phyloP scores from a whole-genome alignment of 2,888 invertebrate genomes.

The Galerucella nymphaeae region DNA sequence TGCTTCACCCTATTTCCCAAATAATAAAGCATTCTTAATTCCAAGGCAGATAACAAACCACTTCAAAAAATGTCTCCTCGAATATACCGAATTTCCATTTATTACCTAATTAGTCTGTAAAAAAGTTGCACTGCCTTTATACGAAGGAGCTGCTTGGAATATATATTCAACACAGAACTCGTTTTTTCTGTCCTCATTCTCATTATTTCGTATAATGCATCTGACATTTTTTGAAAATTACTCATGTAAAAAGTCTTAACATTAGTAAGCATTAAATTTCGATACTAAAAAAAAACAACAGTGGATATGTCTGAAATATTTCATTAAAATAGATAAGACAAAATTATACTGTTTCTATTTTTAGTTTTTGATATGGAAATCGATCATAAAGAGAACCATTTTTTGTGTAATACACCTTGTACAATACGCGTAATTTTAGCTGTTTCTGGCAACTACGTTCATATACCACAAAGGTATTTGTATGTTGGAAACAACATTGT shows the following conservation, averaged over 20 bases:
- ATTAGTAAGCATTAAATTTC: background rate
- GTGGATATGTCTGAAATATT: background rate
- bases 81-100: constrained; percentile 30
- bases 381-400: too few species aligned
- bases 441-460: background rate
- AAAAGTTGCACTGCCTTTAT: constrained; percentile 32
- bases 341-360: too few species aligned
- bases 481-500: constrained; percentile 12
- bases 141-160: constrained; percentile 25
- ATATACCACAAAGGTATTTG: constrained; percentile 9
- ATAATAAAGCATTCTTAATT: constrained; percentile 18
- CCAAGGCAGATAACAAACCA: constrained; percentile 18
- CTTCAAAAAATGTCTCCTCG: constrained; percentile 33
- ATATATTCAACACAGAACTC: constrained; percentile 32
- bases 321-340: too few species aligned
- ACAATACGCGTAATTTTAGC: background rate
- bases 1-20: constrained; percentile 6
- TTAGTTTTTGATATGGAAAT: too few species aligned
- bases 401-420: background rate
- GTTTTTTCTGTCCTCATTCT: constrained; percentile 34
- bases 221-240: constrained; percentile 24
- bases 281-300: background rate
- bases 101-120: constrained; percentile 35
- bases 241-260: background rate
- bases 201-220: constrained; percentile 26